Percentiles rank a stretch among this genome's conserved stretches.
phyloP scores from a whole-genome alignment of 2,113 vertebrate species.

The Sula dactylatra region DNA sequence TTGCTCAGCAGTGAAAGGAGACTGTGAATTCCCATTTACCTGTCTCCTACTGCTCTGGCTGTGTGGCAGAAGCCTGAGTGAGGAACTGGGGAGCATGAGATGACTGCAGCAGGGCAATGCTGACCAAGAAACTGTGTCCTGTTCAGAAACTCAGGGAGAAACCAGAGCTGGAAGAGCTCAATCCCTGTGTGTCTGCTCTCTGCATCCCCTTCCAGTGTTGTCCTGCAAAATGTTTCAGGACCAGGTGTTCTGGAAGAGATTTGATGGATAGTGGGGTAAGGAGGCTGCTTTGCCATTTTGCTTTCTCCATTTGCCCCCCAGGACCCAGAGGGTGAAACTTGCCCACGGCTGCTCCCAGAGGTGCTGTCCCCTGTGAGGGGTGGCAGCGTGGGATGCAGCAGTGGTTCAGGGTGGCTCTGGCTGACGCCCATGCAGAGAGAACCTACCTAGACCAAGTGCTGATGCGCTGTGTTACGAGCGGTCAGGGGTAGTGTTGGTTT shows the following conservation, averaged over 20 bases:
- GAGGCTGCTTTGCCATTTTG: neutral
- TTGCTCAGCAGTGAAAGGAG: neutral
- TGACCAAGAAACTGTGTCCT: neutral
- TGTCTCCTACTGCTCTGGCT: neutral
- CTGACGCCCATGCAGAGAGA: neutral
- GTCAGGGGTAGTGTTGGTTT: neutral
- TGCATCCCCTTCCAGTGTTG: neutral
- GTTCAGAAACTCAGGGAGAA: neutral
- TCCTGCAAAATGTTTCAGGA: neutral
- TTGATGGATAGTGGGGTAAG: neutral
- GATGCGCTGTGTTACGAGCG: neutral
- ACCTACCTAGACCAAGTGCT: neutral
- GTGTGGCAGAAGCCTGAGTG: neutral
- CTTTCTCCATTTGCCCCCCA: neutral
- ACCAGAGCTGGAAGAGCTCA: neutral
- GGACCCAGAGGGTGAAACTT: neutral
- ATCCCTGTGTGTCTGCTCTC: neutral
- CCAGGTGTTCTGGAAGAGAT: neutral
- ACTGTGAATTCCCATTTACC: neutral
- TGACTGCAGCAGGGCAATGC: neutral
- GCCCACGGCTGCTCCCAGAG: neutral
- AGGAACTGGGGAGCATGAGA: neutral
- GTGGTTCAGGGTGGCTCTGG: neutral
- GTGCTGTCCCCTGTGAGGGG: neutral
- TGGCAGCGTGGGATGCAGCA: neutral